Evolutionary conservation across 2,113 vertebrate genomes (phyloP), one percentile per base, ranked within the genome.

Genomic region (Gambusia holbrooki): DNA sequence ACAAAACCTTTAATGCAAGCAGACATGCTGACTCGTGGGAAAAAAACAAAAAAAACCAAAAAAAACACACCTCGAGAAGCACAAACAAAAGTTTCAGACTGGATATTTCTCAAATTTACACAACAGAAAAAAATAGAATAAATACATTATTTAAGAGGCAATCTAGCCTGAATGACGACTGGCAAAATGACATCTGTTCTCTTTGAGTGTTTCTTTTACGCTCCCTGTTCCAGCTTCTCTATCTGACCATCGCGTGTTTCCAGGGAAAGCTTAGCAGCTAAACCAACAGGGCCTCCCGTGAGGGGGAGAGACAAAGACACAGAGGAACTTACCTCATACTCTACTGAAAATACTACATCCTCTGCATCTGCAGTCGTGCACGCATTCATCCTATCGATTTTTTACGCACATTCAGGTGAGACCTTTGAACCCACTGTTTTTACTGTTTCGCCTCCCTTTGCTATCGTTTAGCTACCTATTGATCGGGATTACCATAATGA

Each of bases 251-350:
- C 89, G 85, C 85, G 83, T 90, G 91, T 87, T 92, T 93, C 92
- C 90, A 90, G 92, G 81, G 86, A 84, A 90, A 93, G 93, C 90
- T 94, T 93, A 92, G 84, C 71, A 19, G 84, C 85, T 92, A 94
- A 90, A 91, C 78, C 86, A 94, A 93, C 92, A 92, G 88, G 91
- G 90, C 91, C 92, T 93, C 92, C 89, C 81, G 65, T 88, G 88
- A 91, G 88, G 84, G 74, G 79, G 69, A 75, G 72, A 84, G 92
- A 93, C 92, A 94, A 93, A 92, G 89, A 87, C 87, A 90, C 88
- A 91, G 87, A 92, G 89, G 89, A 91, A 91, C 90, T 92, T 92
- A 93, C 91, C 92, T 92, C 92, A 92, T 90, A 69, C 88, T 88
- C 77, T 85, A 84, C 87, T 78, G 48, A 84, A 51, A 80, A 83